Evolutionary conservation across 2,888 invertebrate genomes (phyloP), one percentile per base, ranked within the genome.

Genomic region (Blastobasis lacticolella): DNA sequence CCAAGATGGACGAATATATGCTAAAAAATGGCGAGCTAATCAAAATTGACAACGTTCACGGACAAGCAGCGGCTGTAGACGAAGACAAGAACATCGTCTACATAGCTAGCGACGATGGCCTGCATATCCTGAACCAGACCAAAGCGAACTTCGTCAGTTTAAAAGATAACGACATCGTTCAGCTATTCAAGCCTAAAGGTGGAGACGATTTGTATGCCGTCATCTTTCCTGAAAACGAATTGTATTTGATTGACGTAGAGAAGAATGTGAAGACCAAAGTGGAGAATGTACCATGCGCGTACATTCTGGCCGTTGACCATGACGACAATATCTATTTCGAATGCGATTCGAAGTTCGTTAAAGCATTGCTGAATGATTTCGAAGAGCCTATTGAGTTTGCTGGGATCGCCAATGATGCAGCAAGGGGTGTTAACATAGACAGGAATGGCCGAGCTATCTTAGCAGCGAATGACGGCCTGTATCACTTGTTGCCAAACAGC

Each of bases 331-430:
- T 87, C 4, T 88, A 63, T 53, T 88, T 81, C 41, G 87, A 87
- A 67, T 87, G 88, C 49, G 86, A 86, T 65, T 81, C 87, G 0
- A 87, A 87, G 49, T 87, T 85, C 42, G 78, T 87, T 4, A 87
- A 86, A 57, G 75, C 87, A 44, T 51, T 87, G 50, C 60, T 85
- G 0, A 84, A 74, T 72, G 86, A 75, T 45, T 88, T 83, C 50
- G 72, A 78, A 50, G 88, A 87, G 45, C 79, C 88, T 0, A 71
- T 88, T 43, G 87, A 87, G 46, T 88, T 73, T 67, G 81, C 80
- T 37, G 88, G 87, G 4, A 71, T 88, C 5, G 62, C 73, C 0
- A 87, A 82, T 49, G 81, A 86, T 57, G 64, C 80, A 4, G 85
- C 83, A 0, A 70, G 85, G 62, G 85, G 85, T 0, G 64, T 88